Evolutionary conservation across 1,140 invertebrate species (phyloP), one percentile per base, ranked within the genome.

Genomic region (Zaprionus davidi): DNA sequence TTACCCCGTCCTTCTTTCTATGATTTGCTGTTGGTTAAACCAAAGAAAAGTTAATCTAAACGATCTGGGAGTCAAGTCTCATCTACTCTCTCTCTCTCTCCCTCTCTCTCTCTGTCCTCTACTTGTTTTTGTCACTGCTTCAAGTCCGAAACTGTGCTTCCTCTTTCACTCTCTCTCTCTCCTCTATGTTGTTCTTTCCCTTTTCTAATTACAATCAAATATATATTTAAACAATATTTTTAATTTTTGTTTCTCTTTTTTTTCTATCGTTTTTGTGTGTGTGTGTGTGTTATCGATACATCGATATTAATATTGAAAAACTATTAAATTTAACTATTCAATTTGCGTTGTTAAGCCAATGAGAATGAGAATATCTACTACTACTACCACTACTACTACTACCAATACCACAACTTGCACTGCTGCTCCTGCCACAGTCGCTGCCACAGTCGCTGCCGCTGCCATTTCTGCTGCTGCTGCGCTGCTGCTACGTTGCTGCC

Each of bases 261-360:
- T 75, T 75, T 63, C 63, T 76, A 72, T 75, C 68, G 73, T 82
- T 87, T 79, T 68, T 73, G 70, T 79, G 79, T 82, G 67, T 79
- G 67, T 79, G 79, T 82, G 59, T 86, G 72, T 86, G 31, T 86
- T 70, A 76, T 82, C 67, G 64, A 77, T 46, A 87, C 73, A 79
- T 77, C 71, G 72, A 90, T 76, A 84, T 83, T 85, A 81, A 81
- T 82, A 73, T 82, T 79, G 69, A 78, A 88, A 88, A 71, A 88
- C 73, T 85, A 81, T 85, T 82, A 83, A 85, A 91, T 91, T 91
- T 87, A 91, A 91, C 85, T 87, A 84, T 83, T 90, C 88, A 90
- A 91, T 91, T 91, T 90, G 82, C 90, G 85, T 88, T 90, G 85
- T 85, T 86, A 92, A 92, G 91, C 91, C 91, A 92, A 92, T 92